A percentile compares a stretch with the other conserved stretches of the same genome.
These are phyloP conservation scores for Nomada hirtipes DNA, from an alignment of 2,888 invertebrate genomes.

Conservation along the genomic window DNA sequence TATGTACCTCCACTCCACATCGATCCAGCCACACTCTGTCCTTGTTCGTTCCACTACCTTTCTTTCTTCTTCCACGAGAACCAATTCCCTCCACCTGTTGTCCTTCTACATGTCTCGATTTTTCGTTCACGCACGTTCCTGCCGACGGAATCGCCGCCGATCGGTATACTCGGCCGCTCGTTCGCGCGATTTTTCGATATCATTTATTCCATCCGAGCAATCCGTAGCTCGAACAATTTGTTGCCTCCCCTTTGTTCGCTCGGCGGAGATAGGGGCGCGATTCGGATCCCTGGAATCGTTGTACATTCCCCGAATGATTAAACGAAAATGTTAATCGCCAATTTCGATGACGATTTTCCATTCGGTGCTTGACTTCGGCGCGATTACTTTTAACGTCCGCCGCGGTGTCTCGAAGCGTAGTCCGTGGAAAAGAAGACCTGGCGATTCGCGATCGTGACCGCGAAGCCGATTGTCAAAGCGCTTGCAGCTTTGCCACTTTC, in stretches of 20 bases:
- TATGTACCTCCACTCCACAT: conserved; percentile 38
- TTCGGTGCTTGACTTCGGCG: no score
- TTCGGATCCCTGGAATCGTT: no score
- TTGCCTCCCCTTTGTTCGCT: no score
- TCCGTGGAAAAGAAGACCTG: not conserved
- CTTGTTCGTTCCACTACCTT: conserved; percentile 42
- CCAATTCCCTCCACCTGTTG: conserved; percentile 50
- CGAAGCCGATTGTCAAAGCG: conserved; percentile 17
- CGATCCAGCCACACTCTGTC: conserved; percentile 16
- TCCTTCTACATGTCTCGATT: conserved; percentile 28
- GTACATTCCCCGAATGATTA: no score
- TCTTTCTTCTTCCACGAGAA: conserved; percentile 28
- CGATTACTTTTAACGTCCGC: not conserved
- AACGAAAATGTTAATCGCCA: no score
- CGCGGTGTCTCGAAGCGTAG: not conserved
- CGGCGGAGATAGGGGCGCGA: no score
- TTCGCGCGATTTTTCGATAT: not conserved
- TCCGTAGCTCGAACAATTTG: no score
- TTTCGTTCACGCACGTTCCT: conserved; percentile 16
- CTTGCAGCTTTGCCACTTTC: not conserved
- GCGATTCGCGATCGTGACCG: conserved; percentile 8
- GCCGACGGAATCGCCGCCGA: not conserved
- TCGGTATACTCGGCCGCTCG: not conserved
- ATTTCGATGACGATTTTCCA: not conserved
- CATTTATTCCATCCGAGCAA: not conserved